Percentiles rank a stretch among this genome's conserved stretches.
phyloP scores from a whole-genome alignment of 2,113 vertebrate species.

The Apodemus sylvaticus region DNA sequence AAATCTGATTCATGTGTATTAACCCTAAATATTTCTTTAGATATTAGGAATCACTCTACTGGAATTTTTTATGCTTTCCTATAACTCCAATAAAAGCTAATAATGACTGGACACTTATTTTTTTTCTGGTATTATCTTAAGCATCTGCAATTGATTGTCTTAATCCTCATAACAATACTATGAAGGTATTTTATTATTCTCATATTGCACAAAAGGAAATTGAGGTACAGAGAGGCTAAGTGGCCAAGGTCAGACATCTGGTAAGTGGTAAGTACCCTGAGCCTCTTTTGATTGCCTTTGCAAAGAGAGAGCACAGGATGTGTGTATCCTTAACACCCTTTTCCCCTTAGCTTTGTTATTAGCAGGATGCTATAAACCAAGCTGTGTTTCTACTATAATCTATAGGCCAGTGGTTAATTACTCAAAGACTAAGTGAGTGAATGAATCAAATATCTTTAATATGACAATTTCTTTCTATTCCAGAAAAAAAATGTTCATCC shows the following conservation, averaged over 20 bases:
- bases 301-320: not conserved
- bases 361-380: not conserved
- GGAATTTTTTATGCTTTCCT: not conserved
- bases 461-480: not conserved
- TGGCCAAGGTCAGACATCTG: slow-evolving; percentile 22
- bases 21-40: not conserved
- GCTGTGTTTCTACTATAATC: not conserved
- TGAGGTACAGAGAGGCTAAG: slow-evolving; percentile 20
- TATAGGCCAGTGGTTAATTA: not conserved
- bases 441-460: not conserved
- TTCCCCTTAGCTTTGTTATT: not conserved
- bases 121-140: not conserved
- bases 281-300: slow-evolving; percentile 1
- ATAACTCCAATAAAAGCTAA: not conserved
- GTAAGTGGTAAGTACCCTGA: not conserved
- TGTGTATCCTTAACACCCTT: not conserved
- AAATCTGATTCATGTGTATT: not conserved
- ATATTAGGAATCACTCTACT: not conserved
- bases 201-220: slow-evolving; percentile 59
- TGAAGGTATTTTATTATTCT: slow-evolving; percentile 43
- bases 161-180: slow-evolving; percentile 30
- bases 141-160: slow-evolving; percentile 33
- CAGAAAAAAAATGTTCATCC: not conserved
- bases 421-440: not conserved
- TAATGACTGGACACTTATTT: slow-evolving; percentile 29